Evolutionary conservation across 2,888 invertebrate genomes (phyloP), one percentile per base, ranked within the genome.

Genomic region (Atrina japonica): DNA sequence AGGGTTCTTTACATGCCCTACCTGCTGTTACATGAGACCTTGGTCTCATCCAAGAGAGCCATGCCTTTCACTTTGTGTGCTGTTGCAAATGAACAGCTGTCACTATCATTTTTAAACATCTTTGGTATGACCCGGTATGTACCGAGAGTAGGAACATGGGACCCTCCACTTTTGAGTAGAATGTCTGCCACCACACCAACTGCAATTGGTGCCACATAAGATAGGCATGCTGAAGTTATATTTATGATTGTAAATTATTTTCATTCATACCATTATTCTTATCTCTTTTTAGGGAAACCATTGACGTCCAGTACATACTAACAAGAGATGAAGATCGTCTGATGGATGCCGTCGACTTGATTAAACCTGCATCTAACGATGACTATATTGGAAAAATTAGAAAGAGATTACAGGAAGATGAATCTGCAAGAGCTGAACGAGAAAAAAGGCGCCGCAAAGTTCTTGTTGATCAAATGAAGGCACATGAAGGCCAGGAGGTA

Each of bases 381-480:
- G 89, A 87, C 23, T 90, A 90, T 77, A 90, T 90, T 41, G 82
- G 82, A 21, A 87, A 87, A 70, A 90, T 90, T 65, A 76, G 88
- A 35, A 89, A 87, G 66, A 76, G 90, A 14, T 83, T 90, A 16
- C 83, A 90, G n/a, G 90, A 90, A 70, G 90, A 90, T 73, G 81
- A 85, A 6, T 77, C 87, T n/a, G 90, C 90, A 0, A 75, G 90
- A 18, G 84, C 80, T 23, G 90, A 90, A 66, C 70, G 90, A 61
- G 91, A 91, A 74, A 90, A 90, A 67, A 75, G 91, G 27, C 77
- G 90, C 11, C 80, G 91, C 41, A 90, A 90, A 80, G 90, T 91
- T 25, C 75, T 90, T 5, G 88, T 88, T 7, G 89, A 91, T 75
- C 90, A 90, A 75, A 82, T 90, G 76, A 86, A 83, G 59, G 87